Percentiles rank a stretch among this genome's conserved stretches.
Conservation (phyloP, 2,797 vertebrate species). For the Amblyraja radiata region DNA sequence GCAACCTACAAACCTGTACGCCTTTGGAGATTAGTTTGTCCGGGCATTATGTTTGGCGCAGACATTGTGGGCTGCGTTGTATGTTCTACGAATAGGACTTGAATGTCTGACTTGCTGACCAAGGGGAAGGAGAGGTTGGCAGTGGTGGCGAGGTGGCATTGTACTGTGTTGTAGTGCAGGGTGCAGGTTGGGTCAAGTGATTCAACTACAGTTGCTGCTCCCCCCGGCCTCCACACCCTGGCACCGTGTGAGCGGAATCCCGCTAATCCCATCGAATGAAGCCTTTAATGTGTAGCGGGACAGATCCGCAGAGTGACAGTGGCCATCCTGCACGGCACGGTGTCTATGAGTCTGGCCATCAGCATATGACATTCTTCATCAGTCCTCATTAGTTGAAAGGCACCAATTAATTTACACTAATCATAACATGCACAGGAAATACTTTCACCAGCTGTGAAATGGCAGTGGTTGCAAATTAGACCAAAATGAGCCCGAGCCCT, state of each 20-base stretch:
- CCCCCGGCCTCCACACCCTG: conserved; percentile 41
- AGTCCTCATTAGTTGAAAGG: conserved; percentile 69
- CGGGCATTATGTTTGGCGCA: too few species aligned
- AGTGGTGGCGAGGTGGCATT: neutral
- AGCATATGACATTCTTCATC: conserved; percentile 62
- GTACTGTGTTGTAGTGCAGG: too few species aligned
- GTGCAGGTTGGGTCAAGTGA: neutral
- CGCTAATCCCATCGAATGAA: neutral
- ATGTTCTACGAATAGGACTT: neutral
- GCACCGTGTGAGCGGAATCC: neutral
- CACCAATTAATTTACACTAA: conserved; percentile 67
- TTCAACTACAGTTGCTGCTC: neutral
- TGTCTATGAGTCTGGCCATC: conserved; percentile 39
- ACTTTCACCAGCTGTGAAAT: conserved; percentile 73
- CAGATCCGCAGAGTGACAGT: neutral
- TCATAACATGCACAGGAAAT: conserved; percentile 66
- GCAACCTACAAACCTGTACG: too few species aligned
- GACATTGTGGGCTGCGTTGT: neutral
- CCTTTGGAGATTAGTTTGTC: too few species aligned
- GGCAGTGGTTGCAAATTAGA: conserved; percentile 70
- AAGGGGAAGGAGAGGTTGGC: neutral
- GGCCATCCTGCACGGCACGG: neutral
- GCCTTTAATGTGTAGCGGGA: neutral
- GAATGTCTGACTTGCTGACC: neutral
- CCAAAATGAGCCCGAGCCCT: conserved; percentile 58